Conservation (phyloP, 2,888 invertebrate genomes). For the Diplolepis rosae region DNA sequence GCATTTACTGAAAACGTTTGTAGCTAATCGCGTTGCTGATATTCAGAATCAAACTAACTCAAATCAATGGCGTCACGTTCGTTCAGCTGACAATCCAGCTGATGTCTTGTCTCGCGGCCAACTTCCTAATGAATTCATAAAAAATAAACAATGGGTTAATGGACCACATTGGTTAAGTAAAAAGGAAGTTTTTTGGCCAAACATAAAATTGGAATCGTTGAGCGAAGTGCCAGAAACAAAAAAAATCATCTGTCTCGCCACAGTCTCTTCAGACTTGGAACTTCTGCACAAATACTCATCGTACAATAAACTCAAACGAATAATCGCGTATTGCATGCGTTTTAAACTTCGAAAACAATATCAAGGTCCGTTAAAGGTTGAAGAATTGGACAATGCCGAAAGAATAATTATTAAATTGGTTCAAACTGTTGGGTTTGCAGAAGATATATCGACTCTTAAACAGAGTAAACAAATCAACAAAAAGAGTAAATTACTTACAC, state of each 20-base stretch:
- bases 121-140: conserved; percentile 34
- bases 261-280: background rate
- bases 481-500: background rate
- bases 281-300: background rate
- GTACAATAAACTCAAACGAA: background rate
- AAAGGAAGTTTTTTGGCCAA: background rate
- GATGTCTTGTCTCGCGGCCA: conserved; percentile 45
- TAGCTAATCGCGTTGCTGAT: conserved; percentile 46
- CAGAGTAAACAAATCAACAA: background rate
- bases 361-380: background rate
- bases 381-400: conserved; percentile 33
- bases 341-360: background rate
- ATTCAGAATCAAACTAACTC: conserved; percentile 42
- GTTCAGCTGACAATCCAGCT: conserved; percentile 46
- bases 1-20: conserved; percentile 44
- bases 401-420: conserved; percentile 16
- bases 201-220: background rate
- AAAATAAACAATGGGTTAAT: conserved; percentile 37
- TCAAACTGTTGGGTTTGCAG: conserved; percentile 19
- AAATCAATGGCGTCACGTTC: conserved; percentile 41
- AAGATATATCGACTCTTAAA: conserved; percentile 27
- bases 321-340: background rate
- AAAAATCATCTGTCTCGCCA: no score
- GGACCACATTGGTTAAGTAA: conserved; percentile 43
- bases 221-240: background rate